These are phyloP conservation scores for Phocides pigmalion DNA, from an alignment of 1,140 invertebrate genomes.

Conservation along the genomic window DNA sequence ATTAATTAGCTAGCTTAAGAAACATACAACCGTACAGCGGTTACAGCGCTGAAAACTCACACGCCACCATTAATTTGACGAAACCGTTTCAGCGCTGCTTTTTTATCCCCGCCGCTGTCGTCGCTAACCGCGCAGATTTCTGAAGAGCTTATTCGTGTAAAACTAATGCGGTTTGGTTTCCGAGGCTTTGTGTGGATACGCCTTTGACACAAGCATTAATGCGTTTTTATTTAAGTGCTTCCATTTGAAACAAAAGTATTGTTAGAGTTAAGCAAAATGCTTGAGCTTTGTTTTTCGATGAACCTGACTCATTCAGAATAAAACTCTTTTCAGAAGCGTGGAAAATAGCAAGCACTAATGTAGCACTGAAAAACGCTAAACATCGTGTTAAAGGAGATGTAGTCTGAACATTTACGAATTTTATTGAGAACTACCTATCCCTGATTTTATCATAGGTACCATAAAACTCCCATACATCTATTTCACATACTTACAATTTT, in stretches of 20 bases:
- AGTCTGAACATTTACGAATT: too few species aligned
- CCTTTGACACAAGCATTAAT: constrained; percentile 59
- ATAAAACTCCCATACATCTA: too few species aligned
- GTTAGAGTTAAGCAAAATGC: constrained; percentile 17
- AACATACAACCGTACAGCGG: constrained; percentile 47
- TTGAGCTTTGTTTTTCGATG: neutral
- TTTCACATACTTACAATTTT: too few species aligned
- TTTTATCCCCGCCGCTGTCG: constrained; percentile 49
- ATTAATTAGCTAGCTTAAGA: constrained; percentile 66
- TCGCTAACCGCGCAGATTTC: constrained; percentile 55
- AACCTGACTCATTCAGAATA: neutral
- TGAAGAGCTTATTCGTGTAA: constrained; percentile 78
- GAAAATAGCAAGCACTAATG: too few species aligned
- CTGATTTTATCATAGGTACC: too few species aligned
- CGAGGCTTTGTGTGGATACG: constrained; percentile 58
- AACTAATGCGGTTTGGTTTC: constrained; percentile 71
- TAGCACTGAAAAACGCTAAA: neutral
- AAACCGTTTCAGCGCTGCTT: constrained; percentile 54
- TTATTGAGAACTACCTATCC: neutral
- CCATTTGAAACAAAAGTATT: constrained; percentile 21
- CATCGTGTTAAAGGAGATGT: neutral
- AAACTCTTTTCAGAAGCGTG: too few species aligned
- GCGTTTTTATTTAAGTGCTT: constrained; percentile 42
- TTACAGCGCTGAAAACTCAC: constrained; percentile 55
- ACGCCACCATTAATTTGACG: constrained; percentile 38